Percentiles rank a stretch among this genome's conserved stretches.
Conservation (phyloP, 1,140 invertebrate species). For the Eueides isabella region DNA sequence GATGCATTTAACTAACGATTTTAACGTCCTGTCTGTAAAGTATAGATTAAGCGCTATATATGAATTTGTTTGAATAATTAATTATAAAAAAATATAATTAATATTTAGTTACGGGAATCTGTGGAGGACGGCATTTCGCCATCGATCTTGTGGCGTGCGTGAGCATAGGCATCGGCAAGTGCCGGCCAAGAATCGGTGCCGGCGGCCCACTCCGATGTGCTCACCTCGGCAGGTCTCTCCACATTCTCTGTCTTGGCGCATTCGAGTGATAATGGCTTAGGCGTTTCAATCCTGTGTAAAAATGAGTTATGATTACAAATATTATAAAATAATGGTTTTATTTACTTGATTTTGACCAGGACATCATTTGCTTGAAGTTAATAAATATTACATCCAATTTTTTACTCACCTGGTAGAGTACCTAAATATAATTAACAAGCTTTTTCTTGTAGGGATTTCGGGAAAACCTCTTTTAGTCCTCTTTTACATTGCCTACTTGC, state of each 20-base stretch:
- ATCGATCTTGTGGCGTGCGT: conserved; percentile 72
- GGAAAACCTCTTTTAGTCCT: no score
- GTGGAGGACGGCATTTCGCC: conserved; percentile 79
- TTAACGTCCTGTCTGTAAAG: background rate
- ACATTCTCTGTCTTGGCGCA: conserved; percentile 56
- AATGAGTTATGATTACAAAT: background rate
- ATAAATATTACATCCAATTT: no score
- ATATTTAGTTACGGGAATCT: conserved; percentile 71
- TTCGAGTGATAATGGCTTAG: conserved; percentile 72
- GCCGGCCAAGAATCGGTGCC: conserved; percentile 58
- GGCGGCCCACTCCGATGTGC: conserved; percentile 68
- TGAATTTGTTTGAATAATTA: background rate
- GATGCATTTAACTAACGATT: background rate
- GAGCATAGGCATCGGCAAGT: conserved; percentile 68
- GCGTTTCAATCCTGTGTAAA: conserved; percentile 66
- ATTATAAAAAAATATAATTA: no score
- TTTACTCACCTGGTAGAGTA: no score
- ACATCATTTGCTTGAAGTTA: no score
- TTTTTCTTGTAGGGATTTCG: no score
- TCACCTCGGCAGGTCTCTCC: conserved; percentile 75
- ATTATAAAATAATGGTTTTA: no score
- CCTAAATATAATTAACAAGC: no score
- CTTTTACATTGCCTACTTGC: no score
- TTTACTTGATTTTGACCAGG: no score
- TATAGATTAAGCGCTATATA: conserved; percentile 14